Base-by-base conservation (phyloP, 2,888 invertebrate genomes). In the Diarsia rubi region DNA sequence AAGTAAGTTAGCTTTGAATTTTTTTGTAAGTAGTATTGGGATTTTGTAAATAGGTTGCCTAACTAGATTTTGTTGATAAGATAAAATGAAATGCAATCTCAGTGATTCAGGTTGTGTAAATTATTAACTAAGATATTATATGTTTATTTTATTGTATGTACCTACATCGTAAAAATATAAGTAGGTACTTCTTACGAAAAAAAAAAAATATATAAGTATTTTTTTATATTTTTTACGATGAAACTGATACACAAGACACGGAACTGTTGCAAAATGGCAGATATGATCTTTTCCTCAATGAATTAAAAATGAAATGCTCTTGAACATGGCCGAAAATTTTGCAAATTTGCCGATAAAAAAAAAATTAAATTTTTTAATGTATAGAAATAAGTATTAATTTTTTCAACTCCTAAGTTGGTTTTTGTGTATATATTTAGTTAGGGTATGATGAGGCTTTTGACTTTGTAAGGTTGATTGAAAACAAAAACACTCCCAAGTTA, bases 71-170 rank as follows among this genome's bases (percentile, higher is more conserved):
- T 77, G 16, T 16, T 3, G 24, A 6, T 19, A 2, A 45, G 0
- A 27, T 24, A 2, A 11, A 12, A 6, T 37, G 9, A 31, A 31
- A 21, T 42, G 42, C 6, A 42, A 1, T 4, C 6, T 8, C 9
- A 16, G 31, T 45, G 42, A 8, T 57, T 16, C 5, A 27, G 11
- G 11, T 63, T 44, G 24, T 64, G 24, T 37, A 12, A 27, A 60
- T 63, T 79, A 37, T 60, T 60, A 0, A 45, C 19, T 27, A 45
- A 59, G 14, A 0, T 19, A 9, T 73, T 16, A 24, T 52, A 45
- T 24, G 8, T 21, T 74, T 44, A 52, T 73, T 65, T 44, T 49
- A 79, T 5, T 59, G 44, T 49, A n/a, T n/a, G n/a, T n/a, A n/a
- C n/a, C n/a, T n/a, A 27, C 49, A 63, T 62, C 16, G 27, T 44